These are phyloP conservation scores for Ischnura elegans DNA, from an alignment of 2,888 invertebrate species.

Conservation along the genomic window DNA sequence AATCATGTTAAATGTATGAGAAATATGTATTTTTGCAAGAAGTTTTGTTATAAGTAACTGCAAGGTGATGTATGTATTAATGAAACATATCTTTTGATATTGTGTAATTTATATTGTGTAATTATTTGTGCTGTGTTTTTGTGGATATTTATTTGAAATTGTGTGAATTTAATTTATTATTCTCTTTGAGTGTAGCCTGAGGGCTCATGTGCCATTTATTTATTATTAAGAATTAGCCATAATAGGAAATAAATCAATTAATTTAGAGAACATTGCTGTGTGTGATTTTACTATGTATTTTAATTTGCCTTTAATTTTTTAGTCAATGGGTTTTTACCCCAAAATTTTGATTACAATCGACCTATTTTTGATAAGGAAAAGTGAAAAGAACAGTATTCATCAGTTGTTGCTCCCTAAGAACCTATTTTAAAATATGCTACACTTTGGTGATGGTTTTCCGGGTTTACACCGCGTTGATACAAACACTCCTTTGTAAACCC, in stretches of 20 bases:
- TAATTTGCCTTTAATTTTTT: not conserved
- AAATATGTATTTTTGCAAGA: not conserved
- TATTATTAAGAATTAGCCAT: not conserved
- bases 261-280: not conserved
- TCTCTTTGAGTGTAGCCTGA: not conserved
- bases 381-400: no score
- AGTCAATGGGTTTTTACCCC: no score
- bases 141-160: not conserved
- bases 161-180: not conserved
- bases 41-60: not conserved
- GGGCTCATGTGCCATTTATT: not conserved
- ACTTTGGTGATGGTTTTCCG: no score
- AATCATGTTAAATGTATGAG: not conserved
- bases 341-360: no score
- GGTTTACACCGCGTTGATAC: no score
- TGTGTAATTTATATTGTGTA: not conserved
- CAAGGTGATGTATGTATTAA: not conserved
- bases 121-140: not conserved
- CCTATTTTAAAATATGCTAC: no score
- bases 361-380: no score
- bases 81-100: not conserved
- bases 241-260: not conserved
- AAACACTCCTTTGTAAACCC: no score
- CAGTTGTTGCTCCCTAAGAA: no score
- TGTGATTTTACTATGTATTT: not conserved